These are phyloP conservation scores for Cichlasoma orientale DNA, from an alignment of 2,797 vertebrate genomes.

Conservation along the genomic window DNA sequence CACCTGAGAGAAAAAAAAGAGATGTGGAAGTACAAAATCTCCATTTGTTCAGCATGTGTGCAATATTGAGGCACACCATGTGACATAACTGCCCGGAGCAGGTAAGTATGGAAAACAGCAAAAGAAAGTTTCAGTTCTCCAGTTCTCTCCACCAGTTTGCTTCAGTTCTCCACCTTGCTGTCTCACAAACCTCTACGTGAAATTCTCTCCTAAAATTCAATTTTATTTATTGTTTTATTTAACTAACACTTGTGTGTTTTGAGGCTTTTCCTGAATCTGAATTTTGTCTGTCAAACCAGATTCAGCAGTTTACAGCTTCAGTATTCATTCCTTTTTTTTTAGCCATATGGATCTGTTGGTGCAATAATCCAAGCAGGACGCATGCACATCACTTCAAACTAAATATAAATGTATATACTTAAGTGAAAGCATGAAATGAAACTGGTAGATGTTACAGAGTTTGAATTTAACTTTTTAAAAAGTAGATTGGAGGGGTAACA, in stretches of 20 bases:
- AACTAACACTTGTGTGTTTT: background rate
- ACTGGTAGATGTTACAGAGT: background rate
- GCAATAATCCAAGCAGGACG: background rate
- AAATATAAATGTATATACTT: background rate
- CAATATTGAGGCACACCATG: background rate
- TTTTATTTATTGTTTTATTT: background rate
- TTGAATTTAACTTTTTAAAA: background rate
- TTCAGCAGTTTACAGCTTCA: background rate
- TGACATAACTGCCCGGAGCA: background rate
- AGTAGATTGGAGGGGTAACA: background rate
- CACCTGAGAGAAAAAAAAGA: background rate
- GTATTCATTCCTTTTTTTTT: background rate
- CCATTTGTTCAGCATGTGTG: constrained; percentile 4
- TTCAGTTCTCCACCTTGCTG: background rate
- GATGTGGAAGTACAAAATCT: background rate
- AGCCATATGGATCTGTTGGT: fast-evolving
- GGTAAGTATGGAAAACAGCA: background rate
- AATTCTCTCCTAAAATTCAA: background rate
- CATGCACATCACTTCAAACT: background rate
- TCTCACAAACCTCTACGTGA: background rate
- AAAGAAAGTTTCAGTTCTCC: constrained; percentile 20
- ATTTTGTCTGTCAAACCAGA: background rate
- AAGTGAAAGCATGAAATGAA: background rate
- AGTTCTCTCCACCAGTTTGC: background rate
- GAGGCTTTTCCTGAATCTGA: background rate